phyloP scores from a whole-genome alignment of 2,113 vertebrate genomes.

The Notiomystis cincta region DNA sequence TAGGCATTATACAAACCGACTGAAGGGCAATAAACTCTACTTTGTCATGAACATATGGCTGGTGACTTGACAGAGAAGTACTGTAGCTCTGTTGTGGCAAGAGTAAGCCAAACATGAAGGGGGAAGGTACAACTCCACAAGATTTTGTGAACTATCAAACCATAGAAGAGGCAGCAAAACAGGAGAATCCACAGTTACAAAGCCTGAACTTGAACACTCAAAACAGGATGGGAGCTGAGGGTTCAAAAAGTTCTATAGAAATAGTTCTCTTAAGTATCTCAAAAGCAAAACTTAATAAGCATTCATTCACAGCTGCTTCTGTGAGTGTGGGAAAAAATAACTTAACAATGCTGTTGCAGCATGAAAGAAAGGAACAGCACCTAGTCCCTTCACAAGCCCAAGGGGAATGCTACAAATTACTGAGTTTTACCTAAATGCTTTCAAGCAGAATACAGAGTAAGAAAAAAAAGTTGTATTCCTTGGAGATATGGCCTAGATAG shows the following conservation, averaged over 20 bases:
- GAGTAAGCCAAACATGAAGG: background rate
- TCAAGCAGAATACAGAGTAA: background rate
- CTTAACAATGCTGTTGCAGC: background rate
- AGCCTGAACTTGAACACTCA: background rate
- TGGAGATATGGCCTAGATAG: background rate
- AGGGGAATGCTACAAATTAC: background rate
- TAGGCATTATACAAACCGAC: background rate
- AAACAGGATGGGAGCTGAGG: background rate
- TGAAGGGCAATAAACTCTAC: background rate
- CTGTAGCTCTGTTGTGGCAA: background rate
- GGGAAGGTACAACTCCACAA: background rate
- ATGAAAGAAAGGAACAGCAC: background rate
- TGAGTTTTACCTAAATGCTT: background rate
- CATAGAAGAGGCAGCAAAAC: background rate
- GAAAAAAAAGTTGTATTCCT: background rate
- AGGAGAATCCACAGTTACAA: background rate
- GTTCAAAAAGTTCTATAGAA: background rate
- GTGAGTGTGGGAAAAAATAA: rapidly evolving
- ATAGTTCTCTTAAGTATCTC: background rate
- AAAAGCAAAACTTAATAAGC: background rate
- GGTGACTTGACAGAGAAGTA: background rate
- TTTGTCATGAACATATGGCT: background rate
- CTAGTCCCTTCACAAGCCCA: background rate
- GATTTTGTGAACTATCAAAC: background rate
- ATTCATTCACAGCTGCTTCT: background rate